Base-by-base conservation (phyloP, 2,797 vertebrate species). In the Darevskia mixta region DNA sequence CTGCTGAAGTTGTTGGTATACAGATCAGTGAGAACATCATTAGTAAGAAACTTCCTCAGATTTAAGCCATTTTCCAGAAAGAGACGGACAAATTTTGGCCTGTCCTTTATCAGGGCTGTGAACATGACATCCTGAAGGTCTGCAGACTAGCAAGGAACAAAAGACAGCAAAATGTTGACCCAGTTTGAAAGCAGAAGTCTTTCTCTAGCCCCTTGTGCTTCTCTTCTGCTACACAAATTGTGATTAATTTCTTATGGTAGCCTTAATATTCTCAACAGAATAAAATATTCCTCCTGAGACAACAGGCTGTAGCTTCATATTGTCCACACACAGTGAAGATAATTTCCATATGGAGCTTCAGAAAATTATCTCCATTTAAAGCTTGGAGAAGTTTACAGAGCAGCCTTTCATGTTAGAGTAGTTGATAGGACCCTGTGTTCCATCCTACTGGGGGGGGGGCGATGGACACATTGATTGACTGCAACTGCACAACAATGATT, bases 61-160 rank as follows among this genome's bases (percentile, higher is more conserved):
- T 97, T 94, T 93, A 98, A 92, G 79, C 97, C 97, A 0, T 97
- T 98, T 87, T 98, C 97, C 92, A 98, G 91, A n/a, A 98, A 97
- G n/a, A 97, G 97, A 1, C 95, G 96, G 71, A 98, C 97, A 77
- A 98, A 98, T 82, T 96, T 97, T 91, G 97, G 97, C 18, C 97
- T 96, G 86, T 97, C 97, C 83, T 97, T 98, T 82, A 97, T 95
- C 9, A 98, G 92, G 3, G 97, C 97, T 5, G 95, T 97, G 87
- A 97, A 97, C 97, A 98, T 97, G 90, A 97, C 97, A 4, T 98
- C 97, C 66, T 97, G 97, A 0, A 98, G 96, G 93, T 98, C 97
- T 11, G 96, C 92, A 18, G 97, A 97, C 97, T 98, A 64, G 83
- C 66, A 38, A 79, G 4, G 87, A 91, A 7, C 13, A 43, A 93